Conservation (phyloP, 2,888 invertebrate genomes). For the Trachelus tabidus region DNA sequence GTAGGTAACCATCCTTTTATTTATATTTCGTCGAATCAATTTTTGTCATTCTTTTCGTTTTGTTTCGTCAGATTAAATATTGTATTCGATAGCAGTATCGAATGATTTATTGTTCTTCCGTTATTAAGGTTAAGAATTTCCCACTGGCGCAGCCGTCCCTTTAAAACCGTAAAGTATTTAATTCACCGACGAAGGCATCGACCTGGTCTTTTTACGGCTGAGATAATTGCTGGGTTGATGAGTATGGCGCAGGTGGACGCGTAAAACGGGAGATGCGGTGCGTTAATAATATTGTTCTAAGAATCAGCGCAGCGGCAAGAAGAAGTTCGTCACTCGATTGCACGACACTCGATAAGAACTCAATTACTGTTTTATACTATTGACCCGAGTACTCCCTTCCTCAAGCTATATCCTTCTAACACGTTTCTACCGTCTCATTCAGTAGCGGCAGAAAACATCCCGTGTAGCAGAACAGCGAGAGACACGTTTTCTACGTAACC, state of each 20-base stretch:
- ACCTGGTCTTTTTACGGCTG: constrained; percentile 28
- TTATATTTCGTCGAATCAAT: neutral
- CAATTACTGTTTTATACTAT: constrained; percentile 52
- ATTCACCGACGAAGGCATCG: neutral
- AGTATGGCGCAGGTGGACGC: constrained; percentile 18
- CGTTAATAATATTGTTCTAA: constrained; percentile 46
- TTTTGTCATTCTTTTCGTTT: neutral
- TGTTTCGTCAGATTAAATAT: neutral
- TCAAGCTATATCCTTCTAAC: neutral
- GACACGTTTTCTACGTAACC: neutral
- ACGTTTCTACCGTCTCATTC: neutral
- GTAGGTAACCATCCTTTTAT: neutral
- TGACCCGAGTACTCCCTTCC: constrained; percentile 24
- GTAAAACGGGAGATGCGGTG: constrained; percentile 24
- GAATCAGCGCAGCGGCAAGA: constrained; percentile 46
- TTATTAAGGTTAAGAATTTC: neutral
- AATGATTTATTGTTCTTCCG: neutral
- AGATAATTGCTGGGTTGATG: constrained; percentile 32
- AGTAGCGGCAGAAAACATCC: neutral
- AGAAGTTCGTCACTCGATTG: constrained; percentile 56
- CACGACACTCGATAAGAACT: constrained; percentile 47
- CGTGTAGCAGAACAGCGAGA: neutral
- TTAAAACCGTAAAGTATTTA: neutral
- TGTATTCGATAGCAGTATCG: neutral
- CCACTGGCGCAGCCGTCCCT: neutral